Conservation (phyloP, 1,140 invertebrate species). For the Listronotus oregonensis region DNA sequence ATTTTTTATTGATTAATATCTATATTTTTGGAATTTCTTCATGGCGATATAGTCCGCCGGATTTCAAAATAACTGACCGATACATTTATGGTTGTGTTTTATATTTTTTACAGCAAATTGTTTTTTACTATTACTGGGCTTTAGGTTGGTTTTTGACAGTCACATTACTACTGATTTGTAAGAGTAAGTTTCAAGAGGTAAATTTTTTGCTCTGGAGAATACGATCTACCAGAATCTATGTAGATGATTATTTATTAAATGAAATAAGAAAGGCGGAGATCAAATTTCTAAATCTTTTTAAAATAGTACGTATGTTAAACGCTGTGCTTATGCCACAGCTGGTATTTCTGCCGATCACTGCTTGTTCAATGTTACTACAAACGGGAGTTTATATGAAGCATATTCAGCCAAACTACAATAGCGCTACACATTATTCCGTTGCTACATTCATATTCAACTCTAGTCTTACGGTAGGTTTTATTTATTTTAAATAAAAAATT, state of each 20-base stretch:
- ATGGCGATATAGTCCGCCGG: constrained; percentile 8
- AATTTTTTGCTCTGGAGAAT: neutral
- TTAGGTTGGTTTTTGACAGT: neutral
- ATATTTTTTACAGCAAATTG: constrained; percentile 4
- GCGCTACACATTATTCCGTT: neutral
- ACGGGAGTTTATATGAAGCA: constrained; percentile 1
- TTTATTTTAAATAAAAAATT: too few species aligned
- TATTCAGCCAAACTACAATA: neutral
- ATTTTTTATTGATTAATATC: too few species aligned
- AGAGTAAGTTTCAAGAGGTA: constrained; percentile 2
- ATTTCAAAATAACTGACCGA: neutral
- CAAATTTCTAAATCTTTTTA: neutral
- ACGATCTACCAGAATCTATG: neutral
- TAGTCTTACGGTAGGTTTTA: neutral
- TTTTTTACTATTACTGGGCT: constrained; percentile 8
- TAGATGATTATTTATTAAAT: neutral
- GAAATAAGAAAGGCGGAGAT: neutral
- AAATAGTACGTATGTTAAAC: neutral
- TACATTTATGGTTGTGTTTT: neutral
- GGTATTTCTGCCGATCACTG: neutral
- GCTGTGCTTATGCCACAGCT: neutral
- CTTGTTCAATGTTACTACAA: constrained; percentile 2
- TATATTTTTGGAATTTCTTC: neutral
- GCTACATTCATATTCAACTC: neutral
- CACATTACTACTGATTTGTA: neutral